Evolutionary conservation across 2,888 invertebrate genomes (phyloP).

Genomic region (Eulithis prunata): DNA sequence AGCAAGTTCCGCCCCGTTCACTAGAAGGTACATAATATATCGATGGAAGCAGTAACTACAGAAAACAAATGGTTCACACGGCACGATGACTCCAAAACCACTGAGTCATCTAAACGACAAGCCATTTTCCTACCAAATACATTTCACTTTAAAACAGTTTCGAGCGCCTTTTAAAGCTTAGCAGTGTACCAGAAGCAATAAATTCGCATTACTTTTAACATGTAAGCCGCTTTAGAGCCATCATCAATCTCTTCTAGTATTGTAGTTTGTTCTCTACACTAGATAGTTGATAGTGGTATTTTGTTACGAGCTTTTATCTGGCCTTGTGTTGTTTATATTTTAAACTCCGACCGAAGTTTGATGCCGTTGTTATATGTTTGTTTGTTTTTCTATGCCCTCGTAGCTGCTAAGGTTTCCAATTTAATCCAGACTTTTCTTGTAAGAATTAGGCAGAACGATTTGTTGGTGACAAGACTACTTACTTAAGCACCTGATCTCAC

Average conservation of each 20-base stretch:
- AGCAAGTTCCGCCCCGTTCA: background rate
- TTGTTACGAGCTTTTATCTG: conserved; percentile 5
- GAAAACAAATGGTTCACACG: background rate
- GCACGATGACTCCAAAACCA: background rate
- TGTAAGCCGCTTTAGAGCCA: conserved; percentile 45
- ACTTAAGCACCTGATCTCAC: too few relatives aligned
- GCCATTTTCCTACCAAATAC: conserved; percentile 19
- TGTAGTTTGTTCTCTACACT: conserved; percentile 30
- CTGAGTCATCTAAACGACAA: conserved; percentile 10
- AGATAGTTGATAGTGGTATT: conserved; percentile 6
- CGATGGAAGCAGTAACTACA: background rate
- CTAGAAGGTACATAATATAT: background rate
- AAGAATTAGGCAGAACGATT: background rate
- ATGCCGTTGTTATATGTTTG: too few relatives aligned
- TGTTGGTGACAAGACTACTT: background rate
- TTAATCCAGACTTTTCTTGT: too few relatives aligned
- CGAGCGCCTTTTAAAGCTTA: conserved; percentile 34
- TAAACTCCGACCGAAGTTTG: background rate
- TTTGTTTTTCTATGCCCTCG: too few relatives aligned
- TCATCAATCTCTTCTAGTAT: conserved; percentile 66
- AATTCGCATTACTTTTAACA: conserved; percentile 53
- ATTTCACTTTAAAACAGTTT: conserved; percentile 15
- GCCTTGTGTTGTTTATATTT: background rate
- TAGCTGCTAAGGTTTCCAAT: too few relatives aligned
- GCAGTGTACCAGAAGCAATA: conserved; percentile 44